Evolutionary conservation across 2,797 vertebrate species (phyloP).

Genomic region (Leuciscus waleckii): DNA sequence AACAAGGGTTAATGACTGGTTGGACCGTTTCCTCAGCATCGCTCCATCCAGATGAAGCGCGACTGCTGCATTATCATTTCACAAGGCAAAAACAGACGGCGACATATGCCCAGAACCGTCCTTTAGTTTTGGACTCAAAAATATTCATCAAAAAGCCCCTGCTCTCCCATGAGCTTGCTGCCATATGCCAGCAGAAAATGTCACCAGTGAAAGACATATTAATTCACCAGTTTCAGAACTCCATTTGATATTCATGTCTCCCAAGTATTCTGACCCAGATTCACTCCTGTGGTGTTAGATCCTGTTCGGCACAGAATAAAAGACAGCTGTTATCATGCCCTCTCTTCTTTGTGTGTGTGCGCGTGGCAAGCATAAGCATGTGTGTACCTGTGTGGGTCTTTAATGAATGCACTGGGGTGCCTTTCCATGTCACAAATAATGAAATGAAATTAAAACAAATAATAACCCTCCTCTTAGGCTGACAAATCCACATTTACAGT

Average conservation of each 20-base stretch:
- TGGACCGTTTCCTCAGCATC: conserved; percentile 70
- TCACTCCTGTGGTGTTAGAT: conserved; percentile 83
- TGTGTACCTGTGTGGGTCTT: conserved; percentile 34
- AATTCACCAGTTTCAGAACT: conserved; percentile 93
- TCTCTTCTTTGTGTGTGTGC: conserved; percentile 68
- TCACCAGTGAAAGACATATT: conserved; percentile 97
- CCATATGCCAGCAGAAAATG: conserved; percentile 97
- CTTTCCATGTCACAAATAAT: conserved; percentile 74
- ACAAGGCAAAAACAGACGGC: conserved; percentile 92
- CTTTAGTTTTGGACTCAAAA: conserved; percentile 89
- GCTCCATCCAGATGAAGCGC: conserved; percentile 76
- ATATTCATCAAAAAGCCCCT: conserved; percentile 94
- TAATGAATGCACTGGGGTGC: conserved; percentile 30
- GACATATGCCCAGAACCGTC: conserved; percentile 87
- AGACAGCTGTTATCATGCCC: conserved; percentile 83
- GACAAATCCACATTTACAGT: background rate
- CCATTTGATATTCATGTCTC: conserved; percentile 93
- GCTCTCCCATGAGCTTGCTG: conserved; percentile 92
- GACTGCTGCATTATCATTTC: conserved; percentile 92
- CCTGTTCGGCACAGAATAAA: conserved; percentile 82
- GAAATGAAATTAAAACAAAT: conserved; percentile 51
- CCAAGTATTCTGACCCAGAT: conserved; percentile 89
- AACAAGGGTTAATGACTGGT: conserved; percentile 74
- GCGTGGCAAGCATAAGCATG: conserved; percentile 20
- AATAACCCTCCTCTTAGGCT: background rate